phyloP scores from a whole-genome alignment of 2,797 vertebrate genomes.

The Coluber constrictor region DNA sequence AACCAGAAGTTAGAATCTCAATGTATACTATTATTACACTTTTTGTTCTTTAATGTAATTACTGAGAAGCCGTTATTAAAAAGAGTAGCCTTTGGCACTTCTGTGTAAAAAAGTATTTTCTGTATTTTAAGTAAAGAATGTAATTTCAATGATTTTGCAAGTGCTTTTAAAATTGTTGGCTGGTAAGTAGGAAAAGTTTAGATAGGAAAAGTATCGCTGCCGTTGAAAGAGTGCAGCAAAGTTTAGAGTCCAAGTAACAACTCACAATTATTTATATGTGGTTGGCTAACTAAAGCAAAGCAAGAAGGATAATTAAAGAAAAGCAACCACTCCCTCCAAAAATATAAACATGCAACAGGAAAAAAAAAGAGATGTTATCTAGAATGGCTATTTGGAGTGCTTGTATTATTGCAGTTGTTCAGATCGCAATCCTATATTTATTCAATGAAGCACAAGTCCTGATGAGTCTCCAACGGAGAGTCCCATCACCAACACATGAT shows the following conservation, averaged over 20 bases:
- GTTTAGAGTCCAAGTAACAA: slow-evolving; percentile 71
- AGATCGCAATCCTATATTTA: not conserved
- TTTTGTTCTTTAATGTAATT: slow-evolving; percentile 71
- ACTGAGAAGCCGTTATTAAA: slow-evolving; percentile 77
- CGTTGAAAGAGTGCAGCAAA: slow-evolving; percentile 74
- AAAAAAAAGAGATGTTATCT: slow-evolving; percentile 65
- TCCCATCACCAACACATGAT: not conserved
- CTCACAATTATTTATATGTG: slow-evolving; percentile 55
- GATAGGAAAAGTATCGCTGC: slow-evolving; percentile 74
- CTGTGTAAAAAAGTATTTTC: slow-evolving; percentile 80
- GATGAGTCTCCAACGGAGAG: not conserved
- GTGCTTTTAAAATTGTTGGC: slow-evolving; percentile 76
- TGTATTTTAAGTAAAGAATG: slow-evolving; percentile 79
- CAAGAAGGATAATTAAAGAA: slow-evolving; percentile 37
- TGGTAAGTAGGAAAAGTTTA: slow-evolving; percentile 79
- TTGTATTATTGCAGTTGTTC: slow-evolving; percentile 73
- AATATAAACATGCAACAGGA: slow-evolving; percentile 47
- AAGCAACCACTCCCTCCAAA: slow-evolving; percentile 66
- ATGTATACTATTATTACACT: slow-evolving; percentile 67
- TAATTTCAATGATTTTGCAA: slow-evolving; percentile 78
- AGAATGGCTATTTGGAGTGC: slow-evolving; percentile 65
- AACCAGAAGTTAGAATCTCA: slow-evolving; percentile 82
- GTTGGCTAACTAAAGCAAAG: slow-evolving; percentile 58
- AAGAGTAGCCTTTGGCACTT: slow-evolving; percentile 83
- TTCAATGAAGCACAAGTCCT: not conserved